Evolutionary conservation across 1,140 invertebrate genomes (phyloP), one percentile per base, ranked within the genome.

Genomic region (Reticulitermes speratus): DNA sequence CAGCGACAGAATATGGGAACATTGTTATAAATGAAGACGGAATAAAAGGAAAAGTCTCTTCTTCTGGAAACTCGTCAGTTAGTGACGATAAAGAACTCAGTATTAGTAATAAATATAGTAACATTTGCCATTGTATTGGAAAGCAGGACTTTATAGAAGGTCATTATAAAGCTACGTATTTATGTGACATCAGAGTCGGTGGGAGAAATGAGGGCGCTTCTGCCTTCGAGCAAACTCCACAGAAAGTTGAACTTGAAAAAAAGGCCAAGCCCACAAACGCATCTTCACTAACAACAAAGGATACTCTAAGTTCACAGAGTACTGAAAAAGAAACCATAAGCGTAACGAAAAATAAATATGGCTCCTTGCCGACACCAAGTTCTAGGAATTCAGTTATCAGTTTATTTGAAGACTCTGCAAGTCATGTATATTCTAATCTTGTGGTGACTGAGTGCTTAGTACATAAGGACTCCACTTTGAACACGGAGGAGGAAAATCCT

Each of bases 151-250:
- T 75, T 30, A 75, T 75, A 75, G 65, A 75, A 75, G 65, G 65
- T 6, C 65, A 75, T 75, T 75, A 87, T 14, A 87, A 87, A 75
- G 85, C 87, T 25, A 84, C 86, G 25, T 87, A 87, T 75, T 84
- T 87, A 85, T 38, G 85, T 86, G 75, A 30, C 84, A 65, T 82
- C 69, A 45, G 11, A 87, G 82, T 45, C 59, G 82, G 19, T 44
- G 84, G 65, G 21, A 83, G 55, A 83, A 87, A 75, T n/a, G 86
- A 82, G 25, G 86, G 48, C 86, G 83, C n/a, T 85, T 84, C 45
- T 82, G 84, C 65, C n/a, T 69, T n/a, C 55, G 85, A 75, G 65
- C 65, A 75, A 14, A 30, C 14, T 25, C 14, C 65, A 75, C 65
- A 75, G 25, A 30, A 75, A 75, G 65, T 30, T 75, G 65, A 75